phyloP scores from a whole-genome alignment of 2,113 vertebrate species.

The Scolopax mira region DNA sequence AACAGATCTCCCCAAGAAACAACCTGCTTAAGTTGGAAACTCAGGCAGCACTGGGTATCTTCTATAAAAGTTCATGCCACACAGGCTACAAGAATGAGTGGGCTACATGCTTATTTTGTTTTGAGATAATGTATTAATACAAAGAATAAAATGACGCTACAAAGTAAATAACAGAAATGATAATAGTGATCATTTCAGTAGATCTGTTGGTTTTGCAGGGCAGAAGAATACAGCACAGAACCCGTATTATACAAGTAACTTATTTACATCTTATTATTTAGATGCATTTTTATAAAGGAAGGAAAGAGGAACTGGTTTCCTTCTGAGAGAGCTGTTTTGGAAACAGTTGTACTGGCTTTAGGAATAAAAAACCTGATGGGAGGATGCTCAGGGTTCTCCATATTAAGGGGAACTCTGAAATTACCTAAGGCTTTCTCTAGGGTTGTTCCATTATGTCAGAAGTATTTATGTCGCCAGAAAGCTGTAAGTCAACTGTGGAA shows the following conservation, averaged over 20 bases:
- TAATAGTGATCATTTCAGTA: background rate
- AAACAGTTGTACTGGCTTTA: background rate
- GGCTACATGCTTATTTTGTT: background rate
- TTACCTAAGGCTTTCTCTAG: constrained; percentile 54
- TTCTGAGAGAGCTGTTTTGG: background rate
- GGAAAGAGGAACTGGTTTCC: background rate
- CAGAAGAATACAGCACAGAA: background rate
- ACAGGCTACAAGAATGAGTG: rapidly evolving
- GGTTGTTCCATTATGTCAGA: constrained; percentile 50
- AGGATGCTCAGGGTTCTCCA: background rate
- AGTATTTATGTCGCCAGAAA: constrained; percentile 24
- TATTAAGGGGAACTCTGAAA: constrained; percentile 29
- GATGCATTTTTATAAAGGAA: background rate
- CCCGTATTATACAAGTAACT: rapidly evolving
- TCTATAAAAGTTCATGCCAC: rapidly evolving
- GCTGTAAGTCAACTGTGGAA: background rate
- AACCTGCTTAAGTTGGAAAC: background rate
- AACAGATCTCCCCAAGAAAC: background rate
- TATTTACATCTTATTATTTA: background rate
- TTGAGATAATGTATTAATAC: background rate
- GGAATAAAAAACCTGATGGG: background rate
- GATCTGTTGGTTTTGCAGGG: background rate
- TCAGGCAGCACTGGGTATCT: too few species aligned
- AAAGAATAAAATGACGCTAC: background rate
- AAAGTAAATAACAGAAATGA: background rate